Percentiles rank a stretch among this genome's conserved stretches.
Evolutionary conservation across 2,797 vertebrate genomes (phyloP).

Genomic region (Liparis tanakae): DNA sequence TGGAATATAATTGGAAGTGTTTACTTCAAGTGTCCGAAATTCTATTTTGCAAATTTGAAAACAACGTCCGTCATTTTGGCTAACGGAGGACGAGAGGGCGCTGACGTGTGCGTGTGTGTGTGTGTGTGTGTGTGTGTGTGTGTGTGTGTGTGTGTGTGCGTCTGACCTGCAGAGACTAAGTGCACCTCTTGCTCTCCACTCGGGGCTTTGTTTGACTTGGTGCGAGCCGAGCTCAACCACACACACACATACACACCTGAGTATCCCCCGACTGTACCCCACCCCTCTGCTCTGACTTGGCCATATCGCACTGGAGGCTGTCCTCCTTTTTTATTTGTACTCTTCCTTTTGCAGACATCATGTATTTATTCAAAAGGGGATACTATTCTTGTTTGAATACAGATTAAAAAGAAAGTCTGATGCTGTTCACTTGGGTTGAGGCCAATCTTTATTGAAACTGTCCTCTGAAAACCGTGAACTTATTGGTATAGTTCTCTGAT

Average conservation of each 20-base stretch:
- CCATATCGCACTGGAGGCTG: constrained; percentile 34
- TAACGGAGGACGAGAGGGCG: background rate
- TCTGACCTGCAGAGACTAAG: constrained; percentile 52
- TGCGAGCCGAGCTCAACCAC: constrained; percentile 48
- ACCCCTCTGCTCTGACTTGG: constrained; percentile 24
- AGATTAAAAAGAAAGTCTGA: constrained; percentile 34
- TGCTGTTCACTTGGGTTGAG: constrained; percentile 8
- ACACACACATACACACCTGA: constrained; percentile 41
- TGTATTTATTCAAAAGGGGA: constrained; percentile 59
- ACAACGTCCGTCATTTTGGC: background rate
- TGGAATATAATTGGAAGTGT: constrained; percentile 2
- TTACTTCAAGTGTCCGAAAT: background rate
- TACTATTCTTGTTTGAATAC: constrained; percentile 48
- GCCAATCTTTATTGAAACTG: constrained; percentile 29
- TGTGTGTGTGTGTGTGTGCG: constrained; percentile 4
- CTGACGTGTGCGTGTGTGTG: constrained; percentile 7
- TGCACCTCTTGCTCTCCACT: constrained; percentile 36
- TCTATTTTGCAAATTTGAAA: constrained; percentile 9
- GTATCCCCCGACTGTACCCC: constrained; percentile 29
- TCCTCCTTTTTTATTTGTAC: constrained; percentile 36
- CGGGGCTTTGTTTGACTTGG: constrained; percentile 19
- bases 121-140: constrained; percentile 9
- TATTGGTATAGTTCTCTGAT: constrained; percentile 1
- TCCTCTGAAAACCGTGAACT: constrained; percentile 2
- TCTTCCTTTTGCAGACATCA: constrained; percentile 61